Evolutionary conservation across 2,888 invertebrate genomes (phyloP), one percentile per base, ranked within the genome.

Genomic region (Monoplex corrugatus): DNA sequence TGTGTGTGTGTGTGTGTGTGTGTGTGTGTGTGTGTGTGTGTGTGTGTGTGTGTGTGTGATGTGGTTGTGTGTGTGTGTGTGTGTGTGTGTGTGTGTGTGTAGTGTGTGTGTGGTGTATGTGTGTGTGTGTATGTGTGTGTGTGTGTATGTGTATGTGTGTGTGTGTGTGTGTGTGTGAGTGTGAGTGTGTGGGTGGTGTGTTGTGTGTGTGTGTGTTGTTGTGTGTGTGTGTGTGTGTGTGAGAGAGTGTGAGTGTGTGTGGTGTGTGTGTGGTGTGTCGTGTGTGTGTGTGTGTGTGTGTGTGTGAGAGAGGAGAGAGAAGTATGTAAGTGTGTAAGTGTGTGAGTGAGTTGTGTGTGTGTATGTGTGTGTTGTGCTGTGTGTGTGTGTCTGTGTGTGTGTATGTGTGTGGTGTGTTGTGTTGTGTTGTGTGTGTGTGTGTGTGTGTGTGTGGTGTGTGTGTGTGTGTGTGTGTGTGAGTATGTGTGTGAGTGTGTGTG

Each of bases 101-200:
- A n/a, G n/a, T n/a, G n/a, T n/a, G n/a, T 5, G 2, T 57, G 57
- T 28, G 28, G 75, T 32, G 72, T 78, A n/a, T 40, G 78, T 78
- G 78, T 40, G 78, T 78, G 78, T 23, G 78, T 78, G 78, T 40
- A 40, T 78, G 78, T 40, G 78, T 78, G 72, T 75, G 75, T 75
- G 75, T 75, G 35, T 75, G 75, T 38, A 38, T 23, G 38, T 75
- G 75, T 75, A 38, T 16, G 38, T 75, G 75, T 10, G 13, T 75
- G 75, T 35, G 75, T 38, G 75, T 35, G 75, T 10, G 13, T 35
- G 38, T 35, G 75, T 75, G 75, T 10, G 38, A 2, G 3, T 38
- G 38, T 75, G 75, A 38, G 35, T 38, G 35, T 72, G 32, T 32
- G 35, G 32, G 72, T 72, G 72, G 50, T 72, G 32, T 72, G 68